These are phyloP conservation scores for Herpetotheres cachinnans DNA, from an alignment of 2,113 vertebrate genomes.

Conservation along the genomic window DNA sequence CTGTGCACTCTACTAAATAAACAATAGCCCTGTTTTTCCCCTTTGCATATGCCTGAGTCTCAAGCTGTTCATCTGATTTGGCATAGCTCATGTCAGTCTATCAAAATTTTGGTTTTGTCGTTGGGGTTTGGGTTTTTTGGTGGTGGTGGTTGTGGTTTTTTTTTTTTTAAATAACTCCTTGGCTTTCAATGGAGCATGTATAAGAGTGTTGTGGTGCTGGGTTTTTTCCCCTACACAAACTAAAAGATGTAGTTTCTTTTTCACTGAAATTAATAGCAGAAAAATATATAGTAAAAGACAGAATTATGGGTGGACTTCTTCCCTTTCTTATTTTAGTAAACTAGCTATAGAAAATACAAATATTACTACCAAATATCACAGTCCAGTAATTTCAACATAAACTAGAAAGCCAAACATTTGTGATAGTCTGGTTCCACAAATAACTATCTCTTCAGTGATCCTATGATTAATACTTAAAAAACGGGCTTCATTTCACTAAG, in stretches of 20 bases:
- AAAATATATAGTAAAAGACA: neutral
- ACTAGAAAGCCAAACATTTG: neutral
- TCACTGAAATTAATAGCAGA: neutral
- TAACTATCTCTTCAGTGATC: neutral
- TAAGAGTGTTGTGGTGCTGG: neutral
- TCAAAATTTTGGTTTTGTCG: neutral
- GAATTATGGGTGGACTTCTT: neutral
- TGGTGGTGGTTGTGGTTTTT: neutral
- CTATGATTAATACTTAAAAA: neutral
- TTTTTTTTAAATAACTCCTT: neutral
- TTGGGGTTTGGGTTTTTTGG: neutral
- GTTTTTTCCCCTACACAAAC: neutral
- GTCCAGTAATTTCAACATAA: neutral
- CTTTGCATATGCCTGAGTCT: neutral
- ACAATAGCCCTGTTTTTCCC: neutral
- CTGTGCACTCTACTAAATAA: neutral
- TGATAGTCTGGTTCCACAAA: neutral
- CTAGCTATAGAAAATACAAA: neutral
- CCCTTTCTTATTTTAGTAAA: neutral
- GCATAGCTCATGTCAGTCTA: neutral
- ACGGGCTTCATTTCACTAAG: neutral
- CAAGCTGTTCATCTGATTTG: neutral
- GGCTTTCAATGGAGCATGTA: neutral
- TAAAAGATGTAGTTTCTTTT: neutral
- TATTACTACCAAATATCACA: neutral